These are phyloP conservation scores for Rotaria macrura DNA, from an alignment of 2,888 invertebrate species.

Conservation along the genomic window DNA sequence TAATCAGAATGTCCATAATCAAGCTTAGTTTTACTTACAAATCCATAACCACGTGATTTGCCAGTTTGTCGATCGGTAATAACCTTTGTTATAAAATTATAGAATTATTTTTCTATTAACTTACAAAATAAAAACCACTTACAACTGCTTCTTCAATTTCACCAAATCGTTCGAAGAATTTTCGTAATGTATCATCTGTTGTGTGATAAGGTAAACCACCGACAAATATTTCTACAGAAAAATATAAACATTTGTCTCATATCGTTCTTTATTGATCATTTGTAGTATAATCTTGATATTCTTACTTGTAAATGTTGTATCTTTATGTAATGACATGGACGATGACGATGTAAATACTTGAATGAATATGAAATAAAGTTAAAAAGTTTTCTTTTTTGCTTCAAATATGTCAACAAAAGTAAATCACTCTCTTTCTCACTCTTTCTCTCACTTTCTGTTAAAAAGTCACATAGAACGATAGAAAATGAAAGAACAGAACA, in stretches of 20 bases:
- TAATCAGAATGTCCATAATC: too few species aligned
- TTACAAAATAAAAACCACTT: constrained; percentile 52
- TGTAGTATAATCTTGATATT: background rate
- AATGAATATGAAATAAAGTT: background rate
- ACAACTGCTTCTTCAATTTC: constrained; percentile 96
- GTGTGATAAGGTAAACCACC: constrained; percentile 86
- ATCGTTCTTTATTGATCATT: background rate
- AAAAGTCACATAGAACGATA: background rate
- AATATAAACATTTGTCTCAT: background rate
- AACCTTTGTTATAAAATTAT: constrained; percentile 52
- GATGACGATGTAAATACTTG: background rate
- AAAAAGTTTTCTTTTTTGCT: background rate
- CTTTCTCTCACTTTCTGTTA: background rate
- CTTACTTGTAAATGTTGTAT: constrained; percentile 79
- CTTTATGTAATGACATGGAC: constrained; percentile 55
- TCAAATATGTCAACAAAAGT: background rate
- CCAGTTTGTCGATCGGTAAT: constrained; percentile 93
- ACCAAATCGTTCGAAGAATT: constrained; percentile 89
- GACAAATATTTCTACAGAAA: constrained; percentile 83
- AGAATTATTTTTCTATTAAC: background rate
- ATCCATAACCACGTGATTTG: constrained; percentile 93
- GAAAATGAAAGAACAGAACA: background rate
- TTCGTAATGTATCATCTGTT: constrained; percentile 82
- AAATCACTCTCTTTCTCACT: background rate
- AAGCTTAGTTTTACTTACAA: constrained; percentile 62